phyloP scores from a whole-genome alignment of 2,888 invertebrate genomes.

The Agrochola litura region DNA sequence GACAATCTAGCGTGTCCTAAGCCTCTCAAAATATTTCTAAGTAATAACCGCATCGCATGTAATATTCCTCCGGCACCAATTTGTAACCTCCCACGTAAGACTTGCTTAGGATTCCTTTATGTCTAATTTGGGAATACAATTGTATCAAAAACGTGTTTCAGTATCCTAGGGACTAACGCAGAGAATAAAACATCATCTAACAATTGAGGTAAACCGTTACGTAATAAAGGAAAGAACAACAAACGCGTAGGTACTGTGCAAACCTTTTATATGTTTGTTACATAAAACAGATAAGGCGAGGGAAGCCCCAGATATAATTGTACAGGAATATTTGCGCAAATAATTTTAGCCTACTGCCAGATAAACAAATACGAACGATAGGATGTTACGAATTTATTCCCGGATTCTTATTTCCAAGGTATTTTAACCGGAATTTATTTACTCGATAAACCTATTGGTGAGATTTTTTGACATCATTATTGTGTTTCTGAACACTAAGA shows the following conservation, averaged over 20 bases:
- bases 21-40: not conserved
- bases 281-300: slow-evolving; percentile 29
- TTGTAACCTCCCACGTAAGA: not conserved
- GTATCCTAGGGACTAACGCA: slow-evolving; percentile 3
- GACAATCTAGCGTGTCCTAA: not conserved
- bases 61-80: slow-evolving; percentile 11
- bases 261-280: slow-evolving; percentile 25
- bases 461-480: not conserved
- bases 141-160: not conserved
- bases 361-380: too few species aligned
- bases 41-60: not conserved
- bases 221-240: slow-evolving; percentile 4
- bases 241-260: not conserved
- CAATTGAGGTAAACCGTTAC: slow-evolving; percentile 7
- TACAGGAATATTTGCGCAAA: slow-evolving; percentile 30
- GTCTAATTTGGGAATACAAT: slow-evolving; percentile 47
- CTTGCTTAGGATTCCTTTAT: not conserved
- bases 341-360: slow-evolving; percentile 8
- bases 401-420: not conserved
- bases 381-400: not conserved
- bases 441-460: not conserved
- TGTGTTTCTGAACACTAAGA: not conserved
- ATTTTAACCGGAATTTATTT: not conserved
- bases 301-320: not conserved
- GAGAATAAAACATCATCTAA: slow-evolving; percentile 14